Base-by-base conservation (phyloP, 2,797 vertebrate genomes). In the Gymnoscopelus braueri region DNA sequence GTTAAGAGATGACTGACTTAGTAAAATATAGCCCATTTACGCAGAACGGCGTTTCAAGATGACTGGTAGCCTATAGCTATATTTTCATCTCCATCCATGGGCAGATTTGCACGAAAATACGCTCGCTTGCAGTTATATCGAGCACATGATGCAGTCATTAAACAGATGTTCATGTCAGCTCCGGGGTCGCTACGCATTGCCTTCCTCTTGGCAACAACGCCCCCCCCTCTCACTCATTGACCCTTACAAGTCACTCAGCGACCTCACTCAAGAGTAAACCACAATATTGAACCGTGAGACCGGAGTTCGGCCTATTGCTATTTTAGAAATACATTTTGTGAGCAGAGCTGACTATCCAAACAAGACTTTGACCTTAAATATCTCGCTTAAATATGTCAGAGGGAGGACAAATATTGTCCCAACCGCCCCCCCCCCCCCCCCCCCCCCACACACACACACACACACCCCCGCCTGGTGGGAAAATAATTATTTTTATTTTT, bases 321-420 rank as follows among this genome's bases (percentile, higher is more conserved):
- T 86, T 90, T 90, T 72, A 70, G 82, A 88, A 75, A 84, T 66
- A 78, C 57, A 85, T 83, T 79, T 72, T 83, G 84, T 67, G 74
- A 79, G 83, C 69, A 15, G 64, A 32, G 66, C 74, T 58, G 55
- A 65, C 66, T 84, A 71, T 84, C 76, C 77, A 87, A 91, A 90
- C 87, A 91, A 79, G 79, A 81, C 86, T 86, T 81, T 86, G 87
- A 89, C 83, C 89, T 72, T 65, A 83, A 84, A 84, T 84, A 79
- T 84, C 74, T 87, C 54, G 75, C 50, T 81, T 71, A 78, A 82
- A 88, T 81, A 84, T 81, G 79, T 81, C 80, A 78, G 72, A 56
- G 63, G 70, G 65, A 82, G 74, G 78, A 78, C 70, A 65, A 83
- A 81, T 84, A 85, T 77, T 77, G 80, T 69, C 53, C 63, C 7